Conservation (phyloP, 2,797 vertebrate species). For the Acrossocheilus wenchowensis region DNA sequence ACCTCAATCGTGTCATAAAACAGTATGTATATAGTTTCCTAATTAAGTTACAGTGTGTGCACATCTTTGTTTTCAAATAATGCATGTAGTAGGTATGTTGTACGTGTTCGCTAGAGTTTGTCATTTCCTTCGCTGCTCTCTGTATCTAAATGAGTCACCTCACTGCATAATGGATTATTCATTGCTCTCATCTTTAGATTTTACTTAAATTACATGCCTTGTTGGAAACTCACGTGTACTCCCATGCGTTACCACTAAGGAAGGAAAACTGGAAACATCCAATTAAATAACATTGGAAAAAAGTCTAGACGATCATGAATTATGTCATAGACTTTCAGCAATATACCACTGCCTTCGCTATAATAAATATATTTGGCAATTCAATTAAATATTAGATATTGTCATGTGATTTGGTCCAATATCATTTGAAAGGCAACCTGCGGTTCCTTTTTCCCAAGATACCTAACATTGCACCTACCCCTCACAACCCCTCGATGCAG, state of each 20-base stretch:
- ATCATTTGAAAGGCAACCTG: neutral
- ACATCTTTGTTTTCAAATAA: neutral
- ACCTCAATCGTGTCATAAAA: neutral
- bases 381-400: neutral
- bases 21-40: neutral
- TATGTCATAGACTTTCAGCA: neutral
- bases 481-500: neutral
- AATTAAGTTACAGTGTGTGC: neutral
- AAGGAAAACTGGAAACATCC: neutral
- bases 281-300: neutral
- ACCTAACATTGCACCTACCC: neutral
- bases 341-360: neutral
- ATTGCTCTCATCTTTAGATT: neutral
- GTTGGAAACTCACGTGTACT: neutral
- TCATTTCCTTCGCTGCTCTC: neutral
- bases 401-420: neutral
- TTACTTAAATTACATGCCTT: neutral
- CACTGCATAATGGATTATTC: neutral
- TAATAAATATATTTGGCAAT: neutral
- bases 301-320: neutral
- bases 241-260: neutral
- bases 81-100: neutral
- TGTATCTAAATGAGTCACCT: constrained; percentile 8
- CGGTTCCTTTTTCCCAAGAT: neutral
- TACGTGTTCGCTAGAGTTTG: neutral